Evolutionary conservation across 2,888 invertebrate genomes (phyloP).

Genomic region (Meteorus cinctellus): DNA sequence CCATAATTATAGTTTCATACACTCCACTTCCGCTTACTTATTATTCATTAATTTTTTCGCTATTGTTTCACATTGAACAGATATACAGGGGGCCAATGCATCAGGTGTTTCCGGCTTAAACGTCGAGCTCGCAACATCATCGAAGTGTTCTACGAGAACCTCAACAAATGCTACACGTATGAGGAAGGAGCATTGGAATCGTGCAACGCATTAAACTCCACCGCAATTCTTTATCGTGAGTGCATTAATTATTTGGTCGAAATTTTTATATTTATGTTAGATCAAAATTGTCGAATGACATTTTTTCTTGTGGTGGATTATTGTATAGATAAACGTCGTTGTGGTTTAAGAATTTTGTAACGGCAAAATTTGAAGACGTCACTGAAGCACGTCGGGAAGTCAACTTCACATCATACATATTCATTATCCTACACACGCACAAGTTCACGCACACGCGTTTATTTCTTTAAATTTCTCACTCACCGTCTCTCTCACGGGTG

Average conservation of each 20-base stretch:
- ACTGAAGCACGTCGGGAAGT: not conserved
- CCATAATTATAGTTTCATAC: too few relatives aligned
- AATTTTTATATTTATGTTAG: not conserved
- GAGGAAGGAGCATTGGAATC: slow-evolving; percentile 77
- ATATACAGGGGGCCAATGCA: slow-evolving; percentile 77
- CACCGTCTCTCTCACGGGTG: slow-evolving; percentile 48
- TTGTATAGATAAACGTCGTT: not conserved
- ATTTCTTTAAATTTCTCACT: slow-evolving; percentile 16
- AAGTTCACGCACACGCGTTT: slow-evolving; percentile 47
- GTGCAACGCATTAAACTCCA: slow-evolving; percentile 72
- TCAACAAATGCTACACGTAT: slow-evolving; percentile 78
- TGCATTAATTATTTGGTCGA: slow-evolving; percentile 48
- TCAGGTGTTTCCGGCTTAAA: slow-evolving; percentile 78
- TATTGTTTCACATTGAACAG: slow-evolving; percentile 62
- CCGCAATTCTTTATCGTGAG: slow-evolving; percentile 78
- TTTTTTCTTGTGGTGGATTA: too few relatives aligned
- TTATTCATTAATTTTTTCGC: not conserved
- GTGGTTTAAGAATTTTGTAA: not conserved
- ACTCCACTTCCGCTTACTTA: not conserved
- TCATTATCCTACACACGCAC: slow-evolving; percentile 29
- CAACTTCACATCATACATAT: slow-evolving; percentile 18
- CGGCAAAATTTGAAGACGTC: not conserved
- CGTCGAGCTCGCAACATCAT: slow-evolving; percentile 78
- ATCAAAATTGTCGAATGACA: not conserved
- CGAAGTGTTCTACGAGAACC: slow-evolving; percentile 77